Base-by-base conservation (phyloP, 2,888 invertebrate genomes). In the Hyppa rectilinea region DNA sequence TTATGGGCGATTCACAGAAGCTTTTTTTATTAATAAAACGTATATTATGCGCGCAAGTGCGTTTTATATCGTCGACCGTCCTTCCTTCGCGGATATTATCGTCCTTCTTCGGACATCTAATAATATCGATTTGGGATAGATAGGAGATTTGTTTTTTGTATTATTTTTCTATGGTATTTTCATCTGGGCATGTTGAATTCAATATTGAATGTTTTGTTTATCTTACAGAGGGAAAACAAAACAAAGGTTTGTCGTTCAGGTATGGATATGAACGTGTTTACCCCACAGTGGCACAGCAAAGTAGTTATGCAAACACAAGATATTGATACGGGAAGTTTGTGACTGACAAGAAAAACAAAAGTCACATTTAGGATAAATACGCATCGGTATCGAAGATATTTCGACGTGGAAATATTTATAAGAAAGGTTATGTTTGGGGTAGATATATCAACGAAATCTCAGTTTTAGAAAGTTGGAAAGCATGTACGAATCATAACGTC, bases 1-100 rank as follows among this genome's bases (percentile, higher is more conserved):
- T 96, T 96, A 96, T 96, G 92, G 95, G 91, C 90, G 94, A 95
- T 95, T 95, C 90, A 86, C 90, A 88, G 87, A 91, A 92, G 91
- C 92, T 94, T 95, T 95, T 92, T 96, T 96, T 96, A 96, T 96
- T 96, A 96, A 96, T 95, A 96, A 95, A 96, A 95, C 95, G 95
- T 94, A 95, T 95, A 95, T 95, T 95, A 95, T 94, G 95, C 95
- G 95, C 95, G 88, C 95, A 95, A 95, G 95, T 96, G 96, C 92
- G 95, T 95, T 96, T 95, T 96, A 95, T 95, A 91, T 89, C 92
- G 89, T 78, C 87, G 88, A 89, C 93, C 92, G 91, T 91, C 90
- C 91, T 82, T 85, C 91, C 90, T 91, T 90, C 91, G 91, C 83
- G 90, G 92, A 92, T 90, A 95, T 95, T 95, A 95, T 88, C 94